Conservation (phyloP, 1,140 invertebrate species). For the Drosophila albomicans region DNA sequence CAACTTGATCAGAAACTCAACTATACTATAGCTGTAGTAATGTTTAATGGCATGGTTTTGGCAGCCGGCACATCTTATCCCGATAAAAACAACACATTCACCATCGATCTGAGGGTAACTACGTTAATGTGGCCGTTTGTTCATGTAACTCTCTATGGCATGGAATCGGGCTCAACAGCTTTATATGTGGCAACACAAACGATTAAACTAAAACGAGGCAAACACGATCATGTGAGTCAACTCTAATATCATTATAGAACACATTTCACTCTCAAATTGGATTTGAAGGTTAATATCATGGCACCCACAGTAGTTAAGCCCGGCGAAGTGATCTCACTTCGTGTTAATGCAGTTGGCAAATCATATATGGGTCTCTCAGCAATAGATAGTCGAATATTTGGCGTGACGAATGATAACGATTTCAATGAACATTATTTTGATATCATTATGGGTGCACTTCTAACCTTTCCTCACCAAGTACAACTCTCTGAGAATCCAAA, state of each 20-base stretch:
- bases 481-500: not conserved
- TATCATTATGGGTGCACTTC: not conserved
- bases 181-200: slow-evolving; percentile 5
- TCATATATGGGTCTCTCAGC: slow-evolving; percentile 40
- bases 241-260: not conserved
- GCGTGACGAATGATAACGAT: slow-evolving; percentile 5
- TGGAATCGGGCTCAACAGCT: not conserved
- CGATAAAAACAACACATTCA: not conserved
- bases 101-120: not conserved
- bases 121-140: slow-evolving; percentile 22
- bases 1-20: not conserved
- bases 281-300: slow-evolving; percentile 9
- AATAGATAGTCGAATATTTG: not conserved
- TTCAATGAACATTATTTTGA: slow-evolving; percentile 7
- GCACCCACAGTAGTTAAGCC: not conserved
- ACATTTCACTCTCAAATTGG: not conserved
- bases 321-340: slow-evolving; percentile 17
- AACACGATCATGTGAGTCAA: slow-evolving; percentile 21
- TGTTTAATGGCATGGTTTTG: slow-evolving; percentile 23
- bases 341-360: not conserved
- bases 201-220: not conserved
- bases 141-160: slow-evolving; percentile 23
- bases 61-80: not conserved
- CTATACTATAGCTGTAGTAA: slow-evolving; percentile 5
- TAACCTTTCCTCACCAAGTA: not conserved